Evolutionary conservation across 2,797 vertebrate species (phyloP), one percentile per base, ranked within the genome.

Genomic region (Alca torda): DNA sequence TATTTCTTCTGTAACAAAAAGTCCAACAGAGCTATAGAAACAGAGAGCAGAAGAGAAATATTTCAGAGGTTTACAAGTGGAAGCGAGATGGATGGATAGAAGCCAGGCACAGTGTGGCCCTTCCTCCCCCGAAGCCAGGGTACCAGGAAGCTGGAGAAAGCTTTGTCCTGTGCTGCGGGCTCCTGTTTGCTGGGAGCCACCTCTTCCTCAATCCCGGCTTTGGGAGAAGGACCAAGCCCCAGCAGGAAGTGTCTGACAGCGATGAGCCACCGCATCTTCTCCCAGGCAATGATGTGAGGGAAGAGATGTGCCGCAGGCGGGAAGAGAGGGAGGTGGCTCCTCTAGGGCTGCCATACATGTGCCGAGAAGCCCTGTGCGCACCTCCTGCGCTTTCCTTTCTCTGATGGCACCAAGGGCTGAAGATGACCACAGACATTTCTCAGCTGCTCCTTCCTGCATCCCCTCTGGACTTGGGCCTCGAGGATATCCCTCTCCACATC

Each of bases 1-100:
- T 96, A 96, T 96, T 96, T 81, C 30, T 87, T 83, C 83, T 37
- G 43, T 75, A 53, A 69, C 57, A 86, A 77, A 67, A 31, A 73
- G 26, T 43, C 35, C 3, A 6, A 51, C 13, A 83, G 50, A 87
- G 14, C 14, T 50, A 41, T 1, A 79, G 33, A 74, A 87, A 79
- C 35, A 70, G 9, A 64, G 10, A 65, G 9, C 69, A 70, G 39
- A 37, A 53, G 28, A 87, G 28, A 79, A 82, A 24, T 37, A 46
- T 80, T 41, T 65, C 1, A 0, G 33, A 30, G 4, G 2, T 79
- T 89, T 80, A 95, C 63, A 93, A 54, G 8, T 26, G 16, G n/a
- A 61, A 53, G 20, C 3, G 11, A 21, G 46, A 23, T 3, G 9
- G 30, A 51, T 12, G 28, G 16, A 63, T 25, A 35, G 53, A 84